These are phyloP conservation scores for Ranitomeya variabilis DNA, from an alignment of 2,113 vertebrate species.

Conservation along the genomic window DNA sequence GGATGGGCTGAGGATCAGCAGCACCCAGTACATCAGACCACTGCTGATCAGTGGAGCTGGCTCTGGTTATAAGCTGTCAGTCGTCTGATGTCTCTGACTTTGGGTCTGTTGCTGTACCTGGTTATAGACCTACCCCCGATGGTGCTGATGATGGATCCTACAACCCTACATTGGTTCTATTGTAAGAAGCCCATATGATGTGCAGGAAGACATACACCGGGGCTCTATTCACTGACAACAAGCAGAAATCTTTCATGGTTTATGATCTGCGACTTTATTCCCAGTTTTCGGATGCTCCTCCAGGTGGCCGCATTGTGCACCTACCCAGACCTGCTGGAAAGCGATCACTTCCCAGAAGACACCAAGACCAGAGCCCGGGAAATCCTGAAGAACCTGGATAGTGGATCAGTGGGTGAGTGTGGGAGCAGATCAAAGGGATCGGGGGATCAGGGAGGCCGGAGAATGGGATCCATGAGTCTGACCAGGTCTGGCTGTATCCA, in stretches of 20 bases:
- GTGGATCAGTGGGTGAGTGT: slow-evolving; percentile 43
- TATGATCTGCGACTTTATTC: too few relatives aligned
- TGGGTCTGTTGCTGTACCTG: too few relatives aligned
- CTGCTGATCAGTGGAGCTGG: too few relatives aligned
- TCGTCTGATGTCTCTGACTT: too few relatives aligned
- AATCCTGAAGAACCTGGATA: slow-evolving; percentile 5
- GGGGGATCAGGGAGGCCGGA: neutral
- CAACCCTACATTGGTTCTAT: too few relatives aligned
- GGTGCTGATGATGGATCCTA: too few relatives aligned
- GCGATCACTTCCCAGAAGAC: slow-evolving; percentile 25
- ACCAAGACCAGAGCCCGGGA: slow-evolving; percentile 7
- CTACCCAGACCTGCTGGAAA: slow-evolving; percentile 52
- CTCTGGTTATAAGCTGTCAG: too few relatives aligned
- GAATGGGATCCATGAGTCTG: neutral
- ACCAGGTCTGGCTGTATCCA: neutral
- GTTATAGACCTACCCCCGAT: too few relatives aligned
- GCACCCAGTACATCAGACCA: too few relatives aligned
- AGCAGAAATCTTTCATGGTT: neutral
- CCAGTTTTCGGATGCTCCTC: neutral
- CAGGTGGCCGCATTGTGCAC: slow-evolving; percentile 51
- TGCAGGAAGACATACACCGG: too few relatives aligned
- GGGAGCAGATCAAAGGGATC: neutral
- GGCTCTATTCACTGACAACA: neutral
- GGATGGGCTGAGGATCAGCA: too few relatives aligned
- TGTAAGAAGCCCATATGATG: too few relatives aligned